These are phyloP conservation scores for Zaprionus ornatus DNA, from an alignment of 1,140 invertebrate genomes.

Conservation along the genomic window DNA sequence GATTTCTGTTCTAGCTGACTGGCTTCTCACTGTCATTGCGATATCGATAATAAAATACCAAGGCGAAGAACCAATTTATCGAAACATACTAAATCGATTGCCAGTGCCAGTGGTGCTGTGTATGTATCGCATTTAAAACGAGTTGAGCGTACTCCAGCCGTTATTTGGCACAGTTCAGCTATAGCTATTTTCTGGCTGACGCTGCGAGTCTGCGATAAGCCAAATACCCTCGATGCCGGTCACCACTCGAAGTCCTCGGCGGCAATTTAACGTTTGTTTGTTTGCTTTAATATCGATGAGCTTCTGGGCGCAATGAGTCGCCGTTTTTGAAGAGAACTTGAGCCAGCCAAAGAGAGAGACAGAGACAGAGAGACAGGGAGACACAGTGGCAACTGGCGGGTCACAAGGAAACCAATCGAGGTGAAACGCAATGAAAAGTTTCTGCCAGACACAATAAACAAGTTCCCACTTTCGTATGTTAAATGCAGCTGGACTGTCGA, in stretches of 20 bases:
- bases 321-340: not conserved
- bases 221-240: not conserved
- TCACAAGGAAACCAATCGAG: not conserved
- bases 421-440: not conserved
- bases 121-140: too few species aligned
- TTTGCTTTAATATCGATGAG: constrained; percentile 2
- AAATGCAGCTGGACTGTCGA: not conserved
- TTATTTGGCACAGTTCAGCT: too few species aligned
- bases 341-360: not conserved
- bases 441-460: not conserved
- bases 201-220: not conserved
- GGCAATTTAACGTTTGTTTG: not conserved
- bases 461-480: not conserved
- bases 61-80: not conserved
- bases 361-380: not conserved
- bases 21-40: not conserved
- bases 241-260: not conserved
- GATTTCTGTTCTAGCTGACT: constrained; percentile 1
- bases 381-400: not conserved
- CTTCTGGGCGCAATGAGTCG: constrained; percentile 1
- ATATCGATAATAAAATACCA: not conserved
- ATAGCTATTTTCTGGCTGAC: too few species aligned
- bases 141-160: too few species aligned
- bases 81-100: not conserved
- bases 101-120: not conserved